phyloP scores from a whole-genome alignment of 2,113 vertebrate genomes.

The Caretta caretta region DNA sequence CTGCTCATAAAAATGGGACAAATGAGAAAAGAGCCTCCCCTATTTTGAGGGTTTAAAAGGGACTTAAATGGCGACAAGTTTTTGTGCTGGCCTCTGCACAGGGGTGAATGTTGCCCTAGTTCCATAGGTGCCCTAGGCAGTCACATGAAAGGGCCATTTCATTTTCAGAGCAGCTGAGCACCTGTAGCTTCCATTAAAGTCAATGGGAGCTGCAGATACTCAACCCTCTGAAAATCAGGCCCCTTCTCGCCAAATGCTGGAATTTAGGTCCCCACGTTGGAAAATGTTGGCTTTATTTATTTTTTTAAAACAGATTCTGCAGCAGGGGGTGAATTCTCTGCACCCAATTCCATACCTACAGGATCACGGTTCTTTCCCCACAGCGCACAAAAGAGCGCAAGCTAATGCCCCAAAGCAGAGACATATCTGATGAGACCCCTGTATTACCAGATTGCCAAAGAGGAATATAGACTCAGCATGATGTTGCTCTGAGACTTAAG shows the following conservation, averaged over 20 bases:
- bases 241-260: not conserved
- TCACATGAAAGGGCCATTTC: not conserved
- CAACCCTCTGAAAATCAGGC: not conserved
- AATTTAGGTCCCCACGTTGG: not conserved
- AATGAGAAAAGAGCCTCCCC: not conserved
- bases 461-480: constrained; percentile 42
- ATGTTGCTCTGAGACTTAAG: constrained; percentile 27
- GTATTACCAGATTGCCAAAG: constrained; percentile 43
- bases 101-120: not conserved
- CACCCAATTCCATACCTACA: not conserved
- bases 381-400: not conserved
- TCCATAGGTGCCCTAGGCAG: not conserved
- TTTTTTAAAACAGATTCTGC: not conserved
- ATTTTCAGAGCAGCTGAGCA: not conserved
- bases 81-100: not conserved
- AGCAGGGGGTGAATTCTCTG: not conserved
- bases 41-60: not conserved
- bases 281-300: not conserved
- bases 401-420: not conserved
- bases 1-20: not conserved
- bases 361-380: not conserved
- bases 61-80: not conserved
- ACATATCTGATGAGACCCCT: not conserved
- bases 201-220: not conserved
- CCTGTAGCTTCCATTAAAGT: not conserved